Evolutionary conservation across 2,888 invertebrate genomes (phyloP).

Genomic region (Drosophila helvetica): DNA sequence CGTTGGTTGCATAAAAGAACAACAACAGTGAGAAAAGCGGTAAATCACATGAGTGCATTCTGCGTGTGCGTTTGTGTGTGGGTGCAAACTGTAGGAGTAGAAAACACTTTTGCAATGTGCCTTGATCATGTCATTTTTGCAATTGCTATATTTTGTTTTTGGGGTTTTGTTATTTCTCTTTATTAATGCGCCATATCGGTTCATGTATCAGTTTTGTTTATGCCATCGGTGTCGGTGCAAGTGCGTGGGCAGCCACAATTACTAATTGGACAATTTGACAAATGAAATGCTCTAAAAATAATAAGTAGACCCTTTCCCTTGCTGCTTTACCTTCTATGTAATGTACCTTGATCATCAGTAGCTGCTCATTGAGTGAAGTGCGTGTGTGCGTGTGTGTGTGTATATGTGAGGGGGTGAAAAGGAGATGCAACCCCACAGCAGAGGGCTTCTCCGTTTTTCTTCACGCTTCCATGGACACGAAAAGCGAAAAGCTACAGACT

Average conservation of each 20-base stretch:
- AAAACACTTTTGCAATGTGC: neutral
- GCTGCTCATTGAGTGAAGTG: conserved; percentile 18
- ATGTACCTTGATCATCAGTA: conserved; percentile 3
- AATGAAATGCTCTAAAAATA: neutral
- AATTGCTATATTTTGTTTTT: neutral
- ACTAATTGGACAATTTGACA: neutral
- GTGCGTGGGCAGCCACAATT: neutral
- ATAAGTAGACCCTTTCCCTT: neutral
- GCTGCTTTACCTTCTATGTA: neutral
- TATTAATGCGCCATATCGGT: neutral
- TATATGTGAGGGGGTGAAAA: conserved; percentile 17
- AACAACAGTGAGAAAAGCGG: neutral
- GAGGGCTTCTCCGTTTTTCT: conserved; percentile 57
- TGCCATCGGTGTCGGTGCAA: neutral
- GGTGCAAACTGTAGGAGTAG: neutral
- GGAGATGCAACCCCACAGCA: conserved; percentile 46
- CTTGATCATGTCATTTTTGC: neutral
- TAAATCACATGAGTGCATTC: neutral
- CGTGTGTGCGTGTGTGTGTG: conserved; percentile 2
- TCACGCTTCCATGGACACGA: conserved; percentile 67
- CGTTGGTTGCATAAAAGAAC: neutral
- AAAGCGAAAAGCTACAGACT: conserved; percentile 48
- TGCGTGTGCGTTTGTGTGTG: neutral
- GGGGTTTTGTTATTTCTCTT: neutral
- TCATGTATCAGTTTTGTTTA: neutral